Evolutionary conservation across 2,113 vertebrate genomes (phyloP).

Genomic region (Ailuropoda melanoleuca): DNA sequence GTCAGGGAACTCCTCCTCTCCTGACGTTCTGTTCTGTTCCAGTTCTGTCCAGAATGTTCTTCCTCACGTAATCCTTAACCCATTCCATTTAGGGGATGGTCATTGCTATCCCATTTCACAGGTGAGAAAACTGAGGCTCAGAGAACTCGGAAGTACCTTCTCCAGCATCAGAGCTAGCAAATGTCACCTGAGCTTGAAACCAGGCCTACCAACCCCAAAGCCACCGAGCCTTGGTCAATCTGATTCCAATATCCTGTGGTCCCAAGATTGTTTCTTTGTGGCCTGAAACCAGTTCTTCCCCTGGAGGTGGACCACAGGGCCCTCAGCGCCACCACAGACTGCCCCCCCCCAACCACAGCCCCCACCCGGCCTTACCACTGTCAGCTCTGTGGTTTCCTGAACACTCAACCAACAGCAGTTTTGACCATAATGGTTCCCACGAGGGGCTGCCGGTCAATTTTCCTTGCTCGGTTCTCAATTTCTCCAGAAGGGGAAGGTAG

Average conservation of each 20-base stretch:
- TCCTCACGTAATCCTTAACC: accelerated
- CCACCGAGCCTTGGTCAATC: not conserved
- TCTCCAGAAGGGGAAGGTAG: not conserved
- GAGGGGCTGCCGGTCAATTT: not conserved
- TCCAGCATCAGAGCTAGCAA: not conserved
- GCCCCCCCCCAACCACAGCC: not conserved
- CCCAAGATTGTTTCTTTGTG: not conserved
- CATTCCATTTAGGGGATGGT: accelerated
- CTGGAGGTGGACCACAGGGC: not conserved
- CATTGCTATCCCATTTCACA: not conserved
- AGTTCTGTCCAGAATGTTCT: accelerated
- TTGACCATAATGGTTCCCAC: not conserved
- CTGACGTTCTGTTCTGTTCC: accelerated
- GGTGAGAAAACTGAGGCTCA: not conserved
- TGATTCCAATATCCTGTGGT: not conserved
- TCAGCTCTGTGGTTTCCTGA: not conserved
- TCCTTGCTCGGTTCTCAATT: not conserved
- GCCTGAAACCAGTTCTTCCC: not conserved
- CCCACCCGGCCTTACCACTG: not conserved
- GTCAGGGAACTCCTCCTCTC: not conserved
- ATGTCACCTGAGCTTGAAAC: not conserved
- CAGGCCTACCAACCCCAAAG: not conserved
- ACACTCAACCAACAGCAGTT: not conserved
- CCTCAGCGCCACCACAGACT: not conserved
- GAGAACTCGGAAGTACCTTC: not conserved